Evolutionary conservation across 2,113 vertebrate genomes (phyloP).

Genomic region (Phaethornis superciliosus): DNA sequence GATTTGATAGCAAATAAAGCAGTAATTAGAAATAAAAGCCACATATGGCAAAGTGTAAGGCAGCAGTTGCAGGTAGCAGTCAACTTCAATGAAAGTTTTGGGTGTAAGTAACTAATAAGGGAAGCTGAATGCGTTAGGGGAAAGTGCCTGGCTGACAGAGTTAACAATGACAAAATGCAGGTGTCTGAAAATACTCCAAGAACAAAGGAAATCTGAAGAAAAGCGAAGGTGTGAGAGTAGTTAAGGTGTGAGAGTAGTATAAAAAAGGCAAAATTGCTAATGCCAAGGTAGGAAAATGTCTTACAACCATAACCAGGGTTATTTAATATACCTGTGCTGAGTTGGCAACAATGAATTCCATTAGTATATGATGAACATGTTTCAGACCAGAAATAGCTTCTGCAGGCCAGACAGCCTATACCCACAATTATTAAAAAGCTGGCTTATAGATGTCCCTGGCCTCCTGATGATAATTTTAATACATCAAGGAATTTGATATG

Average conservation of each 20-base stretch:
- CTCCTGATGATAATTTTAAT: not conserved
- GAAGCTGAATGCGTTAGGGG: not conserved
- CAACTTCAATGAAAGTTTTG: conserved; percentile 1
- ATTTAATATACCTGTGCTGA: not conserved
- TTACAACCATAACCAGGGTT: not conserved
- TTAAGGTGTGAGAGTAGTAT: not conserved
- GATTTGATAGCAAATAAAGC: conserved; percentile 11
- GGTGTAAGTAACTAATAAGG: not conserved
- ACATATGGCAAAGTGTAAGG: conserved; percentile 14
- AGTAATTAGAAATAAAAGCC: conserved; percentile 37
- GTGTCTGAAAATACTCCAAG: not conserved
- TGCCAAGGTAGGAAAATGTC: not conserved
- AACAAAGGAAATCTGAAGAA: not conserved
- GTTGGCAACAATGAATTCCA: not conserved
- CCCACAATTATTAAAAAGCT: not conserved
- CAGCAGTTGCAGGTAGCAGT: conserved; percentile 22
- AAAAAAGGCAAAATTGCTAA: not conserved
- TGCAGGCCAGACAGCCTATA: not conserved
- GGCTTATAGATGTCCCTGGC: not conserved
- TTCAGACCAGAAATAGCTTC: not conserved
- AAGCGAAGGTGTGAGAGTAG: not conserved
- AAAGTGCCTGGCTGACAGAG: not conserved
- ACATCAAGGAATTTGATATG: not conserved
- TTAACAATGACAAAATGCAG: not conserved
- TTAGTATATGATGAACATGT: not conserved